A percentile compares a stretch with the other conserved stretches of the same genome.
These are phyloP conservation scores for Sebastes paucispinis DNA, from an alignment of 2,797 vertebrate species.

Conservation along the genomic window DNA sequence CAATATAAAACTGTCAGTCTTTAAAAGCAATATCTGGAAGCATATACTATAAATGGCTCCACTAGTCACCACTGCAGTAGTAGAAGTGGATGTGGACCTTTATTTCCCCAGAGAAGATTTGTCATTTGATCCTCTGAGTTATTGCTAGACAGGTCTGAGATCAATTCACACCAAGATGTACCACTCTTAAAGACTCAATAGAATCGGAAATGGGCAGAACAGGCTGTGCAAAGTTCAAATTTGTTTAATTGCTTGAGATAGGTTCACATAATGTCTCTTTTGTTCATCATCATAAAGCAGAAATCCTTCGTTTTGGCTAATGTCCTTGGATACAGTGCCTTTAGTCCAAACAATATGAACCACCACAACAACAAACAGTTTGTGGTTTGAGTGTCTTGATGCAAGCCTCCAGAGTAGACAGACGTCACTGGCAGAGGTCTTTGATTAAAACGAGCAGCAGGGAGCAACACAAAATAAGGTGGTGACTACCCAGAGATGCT, in stretches of 20 bases:
- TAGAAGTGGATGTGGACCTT: background rate
- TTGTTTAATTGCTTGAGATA: background rate
- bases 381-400: slow-evolving; percentile 16
- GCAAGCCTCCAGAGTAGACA: slow-evolving; percentile 22
- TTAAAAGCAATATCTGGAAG: slow-evolving; percentile 7
- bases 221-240: background rate
- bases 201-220: background rate
- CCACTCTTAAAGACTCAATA: background rate
- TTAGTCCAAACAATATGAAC: background rate
- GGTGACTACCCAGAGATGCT: background rate
- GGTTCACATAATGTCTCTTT: background rate
- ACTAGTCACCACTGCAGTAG: background rate
- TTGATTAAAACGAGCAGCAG: slow-evolving; percentile 15
- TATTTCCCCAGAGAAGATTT: slow-evolving; percentile 13
- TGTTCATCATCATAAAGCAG: slow-evolving; percentile 1
- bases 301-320: slow-evolving; percentile 14
- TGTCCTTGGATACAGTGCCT: background rate
- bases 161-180: slow-evolving; percentile 13
- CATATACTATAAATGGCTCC: slow-evolving; percentile 20
- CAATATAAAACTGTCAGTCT: background rate
- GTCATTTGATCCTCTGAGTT: slow-evolving; percentile 2
- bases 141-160: slow-evolving; percentile 2
- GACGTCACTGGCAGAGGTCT: background rate
- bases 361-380: background rate
- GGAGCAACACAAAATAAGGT: background rate